Base-by-base conservation (phyloP, 2,797 vertebrate species). In the Etheostoma nigrum region DNA sequence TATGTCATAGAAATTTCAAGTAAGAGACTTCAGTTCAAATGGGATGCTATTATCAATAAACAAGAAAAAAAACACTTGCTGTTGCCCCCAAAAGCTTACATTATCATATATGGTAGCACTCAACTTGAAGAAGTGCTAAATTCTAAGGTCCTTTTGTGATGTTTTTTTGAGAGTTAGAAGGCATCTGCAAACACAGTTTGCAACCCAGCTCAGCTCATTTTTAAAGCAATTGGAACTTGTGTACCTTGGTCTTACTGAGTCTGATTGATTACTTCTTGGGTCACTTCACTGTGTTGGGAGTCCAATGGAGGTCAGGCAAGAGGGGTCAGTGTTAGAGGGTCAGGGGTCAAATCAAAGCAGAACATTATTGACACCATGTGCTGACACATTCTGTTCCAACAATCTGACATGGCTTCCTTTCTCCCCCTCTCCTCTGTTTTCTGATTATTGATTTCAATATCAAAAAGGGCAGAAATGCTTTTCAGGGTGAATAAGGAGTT, bases 111-210 rank as follows among this genome's bases (percentile, higher is more conserved):
- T 4, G 5, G 18, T n/a, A n/a, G 40, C 16, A 45, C 67, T 52
- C 15, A 21, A 95, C 93, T 94, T 94, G 93, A 94, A 94, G 93
- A 93, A 94, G 91, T 87, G 91, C 93, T 86, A 2, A 4, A 72
- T 54, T 82, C 54, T 40, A 74, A 67, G 53, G 81, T 65, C n/a
- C 27, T 27, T 82, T 23, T 71, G 54, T 71, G 68, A 76, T 70
- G 51, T 58, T 70, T 64, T 58, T 44, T 47, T 47, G 47, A 69
- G 67, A 67, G 82, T 86, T 79, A 84, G 65, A 65, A 74, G 77
- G 55, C 76, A 69, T 88, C 88, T 92, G 76, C 86, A 82, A 88
- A 89, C 91, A 92, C 92, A 92, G 88, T 82, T 79, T 72, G 82
- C 69, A 87, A 91, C 91, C 91, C 90, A 90, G 64, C 69, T 54